These are phyloP conservation scores for Mormyrus proboscirostris DNA, from an alignment of 2,797 vertebrate species.

Conservation along the genomic window DNA sequence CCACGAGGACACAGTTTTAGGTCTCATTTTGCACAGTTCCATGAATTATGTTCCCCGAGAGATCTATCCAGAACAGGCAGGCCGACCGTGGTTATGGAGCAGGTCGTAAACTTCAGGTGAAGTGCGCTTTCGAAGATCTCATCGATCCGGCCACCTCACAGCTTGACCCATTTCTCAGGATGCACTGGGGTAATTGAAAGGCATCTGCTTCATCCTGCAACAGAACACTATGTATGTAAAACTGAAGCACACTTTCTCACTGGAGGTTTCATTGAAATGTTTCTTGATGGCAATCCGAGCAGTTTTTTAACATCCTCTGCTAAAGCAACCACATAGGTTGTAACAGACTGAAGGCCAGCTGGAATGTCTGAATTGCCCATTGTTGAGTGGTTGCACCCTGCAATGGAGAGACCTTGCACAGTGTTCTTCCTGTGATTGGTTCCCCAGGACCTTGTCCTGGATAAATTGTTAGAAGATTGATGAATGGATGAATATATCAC, in stretches of 20 bases:
- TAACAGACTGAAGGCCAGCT: neutral
- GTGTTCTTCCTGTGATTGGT: neutral
- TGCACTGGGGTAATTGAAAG: neutral
- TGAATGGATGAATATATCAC: slow-evolving; percentile 1
- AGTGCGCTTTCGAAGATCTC: neutral
- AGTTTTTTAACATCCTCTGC: neutral
- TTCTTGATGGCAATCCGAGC: neutral
- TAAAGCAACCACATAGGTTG: neutral
- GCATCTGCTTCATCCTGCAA: neutral
- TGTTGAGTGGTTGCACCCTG: neutral
- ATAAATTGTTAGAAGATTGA: neutral
- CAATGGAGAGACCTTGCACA: neutral
- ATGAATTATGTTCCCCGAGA: neutral
- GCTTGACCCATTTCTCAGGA: neutral
- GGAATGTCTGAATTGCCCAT: neutral
- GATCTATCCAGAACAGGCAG: neutral
- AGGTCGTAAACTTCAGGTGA: neutral
- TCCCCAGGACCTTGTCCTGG: neutral
- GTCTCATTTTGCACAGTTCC: neutral
- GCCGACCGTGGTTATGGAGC: neutral
- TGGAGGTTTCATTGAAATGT: neutral
- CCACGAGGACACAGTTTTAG: neutral
- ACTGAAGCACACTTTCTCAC: neutral
- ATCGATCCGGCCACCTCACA: neutral
- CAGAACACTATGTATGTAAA: neutral